These are phyloP conservation scores for Orchesellides sinensis DNA, from an alignment of 2,888 invertebrate species.

Conservation along the genomic window DNA sequence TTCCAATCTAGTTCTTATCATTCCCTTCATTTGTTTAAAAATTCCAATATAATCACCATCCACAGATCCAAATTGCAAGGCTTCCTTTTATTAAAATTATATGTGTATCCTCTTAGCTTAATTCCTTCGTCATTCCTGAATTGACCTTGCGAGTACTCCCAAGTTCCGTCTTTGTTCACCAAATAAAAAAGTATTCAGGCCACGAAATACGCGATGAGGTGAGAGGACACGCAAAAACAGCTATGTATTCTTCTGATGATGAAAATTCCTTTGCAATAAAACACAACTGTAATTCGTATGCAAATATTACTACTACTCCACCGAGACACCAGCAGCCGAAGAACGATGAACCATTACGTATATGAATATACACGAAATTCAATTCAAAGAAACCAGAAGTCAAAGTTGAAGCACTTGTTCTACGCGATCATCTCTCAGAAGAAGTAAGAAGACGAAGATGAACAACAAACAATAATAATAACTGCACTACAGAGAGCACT, in stretches of 20 bases:
- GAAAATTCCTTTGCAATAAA: conserved; percentile 45
- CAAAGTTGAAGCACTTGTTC: conserved; percentile 64
- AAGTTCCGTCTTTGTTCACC: conserved; percentile 58
- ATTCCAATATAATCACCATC: conserved; percentile 13
- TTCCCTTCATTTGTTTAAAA: conserved; percentile 39
- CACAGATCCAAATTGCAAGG: no score
- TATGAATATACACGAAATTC: conserved; percentile 17
- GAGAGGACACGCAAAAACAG: conserved; percentile 24
- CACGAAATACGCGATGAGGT: conserved; percentile 16
- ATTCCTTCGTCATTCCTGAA: neutral
- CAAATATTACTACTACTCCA: conserved; percentile 65
- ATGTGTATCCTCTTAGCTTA: no score
- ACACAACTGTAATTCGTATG: conserved; percentile 60
- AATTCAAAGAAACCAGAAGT: conserved; percentile 54
- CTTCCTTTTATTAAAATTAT: conserved; percentile 11
- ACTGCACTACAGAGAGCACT: conserved; percentile 25
- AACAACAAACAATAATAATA: conserved; percentile 53
- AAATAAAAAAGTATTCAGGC: conserved; percentile 56
- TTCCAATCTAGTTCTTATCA: conserved; percentile 34
- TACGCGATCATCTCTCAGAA: conserved; percentile 25
- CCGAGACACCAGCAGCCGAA: conserved; percentile 22
- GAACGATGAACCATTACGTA: conserved; percentile 53
- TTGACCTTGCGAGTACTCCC: neutral
- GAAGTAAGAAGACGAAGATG: neutral
- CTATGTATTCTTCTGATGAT: no score